Conservation (phyloP, 2,113 vertebrate species). For the Phyllostomus discolor region DNA sequence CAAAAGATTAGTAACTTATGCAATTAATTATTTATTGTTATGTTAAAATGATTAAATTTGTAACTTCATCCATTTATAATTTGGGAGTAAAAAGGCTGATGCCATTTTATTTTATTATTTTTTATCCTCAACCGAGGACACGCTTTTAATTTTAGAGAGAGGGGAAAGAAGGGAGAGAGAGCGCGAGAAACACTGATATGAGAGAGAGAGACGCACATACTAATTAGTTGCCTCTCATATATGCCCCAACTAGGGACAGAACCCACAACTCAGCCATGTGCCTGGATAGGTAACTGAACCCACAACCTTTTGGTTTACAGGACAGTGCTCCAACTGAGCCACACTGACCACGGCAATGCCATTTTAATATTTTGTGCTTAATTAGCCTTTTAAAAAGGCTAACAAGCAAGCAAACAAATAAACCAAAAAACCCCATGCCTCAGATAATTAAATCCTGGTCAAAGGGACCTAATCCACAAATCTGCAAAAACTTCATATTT, state of each 20-base stretch:
- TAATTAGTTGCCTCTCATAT: too few relatives aligned
- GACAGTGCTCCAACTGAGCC: too few relatives aligned
- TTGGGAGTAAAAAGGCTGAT: neutral
- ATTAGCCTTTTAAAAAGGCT: neutral
- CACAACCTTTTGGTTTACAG: too few relatives aligned
- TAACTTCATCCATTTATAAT: slow-evolving; percentile 25
- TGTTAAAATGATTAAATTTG: slow-evolving; percentile 41
- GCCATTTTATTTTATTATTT: neutral
- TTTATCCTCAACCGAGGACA: too few relatives aligned
- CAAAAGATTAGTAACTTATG: slow-evolving; percentile 27
- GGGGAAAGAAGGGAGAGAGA: too few relatives aligned
- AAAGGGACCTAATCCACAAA: neutral
- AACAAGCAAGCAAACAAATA: neutral
- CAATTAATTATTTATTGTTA: slow-evolving; percentile 38
- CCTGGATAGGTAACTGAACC: too few relatives aligned
- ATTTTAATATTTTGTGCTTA: slow-evolving; percentile 18
- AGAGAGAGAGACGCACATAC: too few relatives aligned
- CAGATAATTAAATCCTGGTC: slow-evolving; percentile 32
- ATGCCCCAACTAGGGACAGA: too few relatives aligned
- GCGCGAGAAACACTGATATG: too few relatives aligned
- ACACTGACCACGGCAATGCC: neutral
- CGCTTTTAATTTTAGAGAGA: too few relatives aligned
- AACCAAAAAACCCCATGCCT: neutral
- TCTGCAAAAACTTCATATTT: neutral
- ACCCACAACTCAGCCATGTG: too few relatives aligned